Evolutionary conservation across 1,140 invertebrate species (phyloP).

Genomic region (Drosophila mayri): DNA sequence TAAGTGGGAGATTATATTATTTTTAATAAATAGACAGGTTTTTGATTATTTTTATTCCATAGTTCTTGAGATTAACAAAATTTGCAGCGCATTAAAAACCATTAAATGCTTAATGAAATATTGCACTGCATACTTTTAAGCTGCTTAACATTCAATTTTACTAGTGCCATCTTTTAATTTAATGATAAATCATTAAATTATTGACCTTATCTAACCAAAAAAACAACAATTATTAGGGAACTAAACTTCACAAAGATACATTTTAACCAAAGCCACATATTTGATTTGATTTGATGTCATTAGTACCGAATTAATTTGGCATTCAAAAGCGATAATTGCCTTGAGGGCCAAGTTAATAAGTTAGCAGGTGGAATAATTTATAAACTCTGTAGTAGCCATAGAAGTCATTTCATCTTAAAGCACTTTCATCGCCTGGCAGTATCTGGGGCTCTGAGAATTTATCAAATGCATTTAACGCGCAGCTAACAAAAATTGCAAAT

Average conservation of each 20-base stretch:
- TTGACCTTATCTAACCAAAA: not conserved
- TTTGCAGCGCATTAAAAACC: not conserved
- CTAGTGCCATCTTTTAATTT: not conserved
- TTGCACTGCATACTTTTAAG: not conserved
- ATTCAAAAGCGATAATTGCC: constrained; percentile 8
- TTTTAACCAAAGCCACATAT: not conserved
- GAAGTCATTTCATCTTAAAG: constrained; percentile 26
- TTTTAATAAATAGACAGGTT: not conserved
- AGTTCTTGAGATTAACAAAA: not conserved
- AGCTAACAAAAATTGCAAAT: constrained; percentile 57
- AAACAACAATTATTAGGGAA: not conserved
- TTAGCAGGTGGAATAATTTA: not conserved
- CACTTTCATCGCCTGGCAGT: not conserved
- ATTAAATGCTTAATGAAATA: not conserved
- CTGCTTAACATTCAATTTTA: not conserved
- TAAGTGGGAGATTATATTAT: not conserved
- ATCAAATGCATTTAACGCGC: constrained; percentile 48
- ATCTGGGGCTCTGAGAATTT: constrained; percentile 30
- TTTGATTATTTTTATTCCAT: not conserved
- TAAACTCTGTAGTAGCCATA: not conserved
- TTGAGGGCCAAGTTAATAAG: constrained; percentile 10
- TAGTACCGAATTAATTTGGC: not conserved
- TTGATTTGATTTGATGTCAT: not conserved
- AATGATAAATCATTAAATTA: not conserved
- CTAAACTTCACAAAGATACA: not conserved